phyloP scores from a whole-genome alignment of 2,888 invertebrate genomes.

The Boloria selene region DNA sequence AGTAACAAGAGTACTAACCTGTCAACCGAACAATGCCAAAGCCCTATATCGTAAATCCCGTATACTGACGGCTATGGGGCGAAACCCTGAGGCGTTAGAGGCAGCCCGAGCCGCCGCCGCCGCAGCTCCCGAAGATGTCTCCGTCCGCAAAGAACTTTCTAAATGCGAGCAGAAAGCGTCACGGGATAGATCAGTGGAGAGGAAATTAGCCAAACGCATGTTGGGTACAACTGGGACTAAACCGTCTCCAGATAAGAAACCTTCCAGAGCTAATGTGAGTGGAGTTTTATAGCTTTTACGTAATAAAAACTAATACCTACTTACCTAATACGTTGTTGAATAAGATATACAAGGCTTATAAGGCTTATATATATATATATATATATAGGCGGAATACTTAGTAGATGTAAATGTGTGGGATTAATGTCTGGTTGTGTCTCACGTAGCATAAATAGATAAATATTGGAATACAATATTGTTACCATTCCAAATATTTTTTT shows the following conservation, averaged over 20 bases:
- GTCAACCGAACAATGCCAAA: slow-evolving; percentile 94
- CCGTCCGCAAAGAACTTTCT: slow-evolving; percentile 67
- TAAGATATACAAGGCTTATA: too few species aligned
- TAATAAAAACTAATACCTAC: too few species aligned
- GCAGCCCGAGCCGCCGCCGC: slow-evolving; percentile 72
- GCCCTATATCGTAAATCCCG: slow-evolving; percentile 91
- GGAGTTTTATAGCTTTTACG: too few species aligned
- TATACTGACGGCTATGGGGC: slow-evolving; percentile 76
- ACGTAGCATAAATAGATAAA: too few species aligned
- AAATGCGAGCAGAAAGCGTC: slow-evolving; percentile 63
- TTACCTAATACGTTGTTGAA: too few species aligned
- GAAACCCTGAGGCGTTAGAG: slow-evolving; percentile 86
- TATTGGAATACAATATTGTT: too few species aligned
- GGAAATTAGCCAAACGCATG: slow-evolving; percentile 60
- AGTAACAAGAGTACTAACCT: slow-evolving; percentile 90
- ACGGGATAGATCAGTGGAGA: slow-evolving; percentile 75
- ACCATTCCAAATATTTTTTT: too few species aligned
- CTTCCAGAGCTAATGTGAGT: slow-evolving; percentile 63
- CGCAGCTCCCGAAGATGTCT: slow-evolving; percentile 68
- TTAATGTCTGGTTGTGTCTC: too few species aligned
- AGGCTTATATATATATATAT: too few species aligned
- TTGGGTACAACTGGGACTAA: slow-evolving; percentile 52
- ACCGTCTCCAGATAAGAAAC: slow-evolving; percentile 61
- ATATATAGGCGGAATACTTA: too few species aligned
- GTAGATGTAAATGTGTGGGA: too few species aligned